Percentiles rank a stretch among this genome's conserved stretches.
Conservation (phyloP, 2,888 invertebrate species). For the Conistra vaccinii region DNA sequence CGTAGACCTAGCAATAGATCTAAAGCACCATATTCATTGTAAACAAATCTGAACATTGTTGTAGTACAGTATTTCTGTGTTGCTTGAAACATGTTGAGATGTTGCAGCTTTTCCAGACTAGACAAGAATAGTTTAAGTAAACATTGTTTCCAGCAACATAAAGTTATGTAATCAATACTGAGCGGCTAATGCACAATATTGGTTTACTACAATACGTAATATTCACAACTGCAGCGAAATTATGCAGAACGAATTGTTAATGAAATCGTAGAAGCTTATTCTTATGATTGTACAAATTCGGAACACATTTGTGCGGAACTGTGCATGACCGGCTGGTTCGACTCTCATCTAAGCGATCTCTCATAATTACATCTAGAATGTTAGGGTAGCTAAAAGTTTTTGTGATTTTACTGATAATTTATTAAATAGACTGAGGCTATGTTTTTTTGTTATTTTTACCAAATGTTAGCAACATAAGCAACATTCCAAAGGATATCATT, state of each 20-base stretch:
- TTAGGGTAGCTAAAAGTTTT: slow-evolving; percentile 17
- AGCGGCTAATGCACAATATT: background rate
- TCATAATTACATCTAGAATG: background rate
- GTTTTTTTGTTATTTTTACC: slow-evolving; percentile 38
- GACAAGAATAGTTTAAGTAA: background rate
- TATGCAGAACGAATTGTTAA: background rate
- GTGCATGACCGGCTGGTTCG: background rate
- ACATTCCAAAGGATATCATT: slow-evolving; percentile 55
- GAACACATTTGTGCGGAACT: background rate
- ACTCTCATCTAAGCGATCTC: too few species aligned
- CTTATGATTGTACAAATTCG: background rate
- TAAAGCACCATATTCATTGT: slow-evolving; percentile 10
- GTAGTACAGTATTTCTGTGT: background rate
- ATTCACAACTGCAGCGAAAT: slow-evolving; percentile 1
- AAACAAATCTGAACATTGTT: slow-evolving; percentile 8
- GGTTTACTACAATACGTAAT: background rate
- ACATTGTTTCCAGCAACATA: background rate
- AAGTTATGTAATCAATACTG: background rate
- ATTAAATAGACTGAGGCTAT: slow-evolving; percentile 53
- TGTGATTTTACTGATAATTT: slow-evolving; percentile 34
- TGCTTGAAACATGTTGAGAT: background rate
- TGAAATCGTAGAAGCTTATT: background rate
- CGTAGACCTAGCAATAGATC: background rate
- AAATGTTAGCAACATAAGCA: slow-evolving; percentile 44
- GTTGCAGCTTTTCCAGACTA: background rate